A percentile compares a stretch with the other conserved stretches of the same genome.
Conservation (phyloP, 2,888 invertebrate genomes). For the Apotomis betuletana region DNA sequence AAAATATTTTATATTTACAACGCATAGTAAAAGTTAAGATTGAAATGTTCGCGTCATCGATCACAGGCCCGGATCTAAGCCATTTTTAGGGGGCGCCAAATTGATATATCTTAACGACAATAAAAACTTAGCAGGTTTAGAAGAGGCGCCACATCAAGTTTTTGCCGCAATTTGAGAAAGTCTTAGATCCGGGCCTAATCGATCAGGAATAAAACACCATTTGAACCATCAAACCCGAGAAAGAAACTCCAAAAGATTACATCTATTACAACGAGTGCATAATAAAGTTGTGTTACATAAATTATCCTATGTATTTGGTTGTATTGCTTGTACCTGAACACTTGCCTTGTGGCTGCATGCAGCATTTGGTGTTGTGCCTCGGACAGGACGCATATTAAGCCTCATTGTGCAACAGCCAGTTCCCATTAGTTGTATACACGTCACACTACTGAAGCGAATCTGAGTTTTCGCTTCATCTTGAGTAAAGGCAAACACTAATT, state of each 20-base stretch:
- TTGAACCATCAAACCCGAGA: slow-evolving; percentile 13
- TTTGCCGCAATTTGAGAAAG: too few species aligned
- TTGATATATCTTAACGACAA: too few species aligned
- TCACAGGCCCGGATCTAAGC: not conserved
- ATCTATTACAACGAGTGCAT: slow-evolving; percentile 29
- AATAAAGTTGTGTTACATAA: slow-evolving; percentile 25
- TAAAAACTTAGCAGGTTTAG: too few species aligned
- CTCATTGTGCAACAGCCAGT: slow-evolving; percentile 13
- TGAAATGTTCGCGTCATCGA: slow-evolving; percentile 38
- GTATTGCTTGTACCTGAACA: slow-evolving; percentile 39
- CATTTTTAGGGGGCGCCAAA: too few species aligned
- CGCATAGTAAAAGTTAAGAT: slow-evolving; percentile 43
- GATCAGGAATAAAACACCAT: slow-evolving; percentile 1
- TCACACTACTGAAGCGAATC: not conserved
- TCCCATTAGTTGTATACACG: slow-evolving; percentile 4
- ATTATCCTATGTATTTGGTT: slow-evolving; percentile 38
- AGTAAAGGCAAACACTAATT: not conserved
- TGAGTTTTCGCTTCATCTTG: too few species aligned
- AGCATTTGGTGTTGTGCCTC: slow-evolving; percentile 33
- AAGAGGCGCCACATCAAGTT: too few species aligned
- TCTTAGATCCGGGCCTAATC: too few species aligned
- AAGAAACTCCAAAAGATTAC: slow-evolving; percentile 13
- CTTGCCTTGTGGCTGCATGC: slow-evolving; percentile 14
- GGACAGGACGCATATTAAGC: slow-evolving; percentile 27
- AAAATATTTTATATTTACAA: slow-evolving; percentile 55